These are phyloP conservation scores for Noctilio leporinus DNA, from an alignment of 2,113 vertebrate genomes.

Conservation along the genomic window DNA sequence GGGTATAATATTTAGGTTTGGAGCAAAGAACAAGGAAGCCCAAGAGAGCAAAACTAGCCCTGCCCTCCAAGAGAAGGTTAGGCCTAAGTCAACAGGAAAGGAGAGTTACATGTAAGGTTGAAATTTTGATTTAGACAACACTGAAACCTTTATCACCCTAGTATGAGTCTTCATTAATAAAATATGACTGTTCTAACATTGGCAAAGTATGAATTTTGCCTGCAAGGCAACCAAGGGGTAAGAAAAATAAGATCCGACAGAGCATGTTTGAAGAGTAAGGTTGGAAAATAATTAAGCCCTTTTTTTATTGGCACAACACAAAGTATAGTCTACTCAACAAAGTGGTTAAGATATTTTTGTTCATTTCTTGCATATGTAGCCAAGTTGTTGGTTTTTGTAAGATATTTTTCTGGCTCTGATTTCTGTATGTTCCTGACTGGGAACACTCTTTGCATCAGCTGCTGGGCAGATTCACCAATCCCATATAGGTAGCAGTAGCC, in stretches of 20 bases:
- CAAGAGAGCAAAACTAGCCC: not conserved
- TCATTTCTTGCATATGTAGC: not conserved
- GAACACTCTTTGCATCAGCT: not conserved
- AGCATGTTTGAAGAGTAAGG: not conserved
- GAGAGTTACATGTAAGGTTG: not conserved
- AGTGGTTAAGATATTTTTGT: not conserved
- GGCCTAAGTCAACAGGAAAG: not conserved
- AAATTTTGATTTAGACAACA: not conserved
- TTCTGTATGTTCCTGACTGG: not conserved
- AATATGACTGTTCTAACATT: not conserved
- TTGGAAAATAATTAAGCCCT: not conserved
- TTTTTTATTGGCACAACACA: not conserved
- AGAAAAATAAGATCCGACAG: not conserved
- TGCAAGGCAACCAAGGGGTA: not conserved
- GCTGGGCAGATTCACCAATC: not conserved
- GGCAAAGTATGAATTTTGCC: not conserved
- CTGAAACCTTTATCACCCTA: not conserved
- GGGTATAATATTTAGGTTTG: not conserved
- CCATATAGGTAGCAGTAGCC: not conserved
- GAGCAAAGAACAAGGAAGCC: not conserved
- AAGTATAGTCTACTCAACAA: not conserved
- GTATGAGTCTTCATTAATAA: not conserved
- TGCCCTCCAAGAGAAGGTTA: not conserved
- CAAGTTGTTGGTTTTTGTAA: not conserved
- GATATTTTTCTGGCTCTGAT: slow-evolving; percentile 23